These are phyloP conservation scores for Aptenodytes forsteri DNA, from an alignment of 2,113 vertebrate species.

Conservation along the genomic window DNA sequence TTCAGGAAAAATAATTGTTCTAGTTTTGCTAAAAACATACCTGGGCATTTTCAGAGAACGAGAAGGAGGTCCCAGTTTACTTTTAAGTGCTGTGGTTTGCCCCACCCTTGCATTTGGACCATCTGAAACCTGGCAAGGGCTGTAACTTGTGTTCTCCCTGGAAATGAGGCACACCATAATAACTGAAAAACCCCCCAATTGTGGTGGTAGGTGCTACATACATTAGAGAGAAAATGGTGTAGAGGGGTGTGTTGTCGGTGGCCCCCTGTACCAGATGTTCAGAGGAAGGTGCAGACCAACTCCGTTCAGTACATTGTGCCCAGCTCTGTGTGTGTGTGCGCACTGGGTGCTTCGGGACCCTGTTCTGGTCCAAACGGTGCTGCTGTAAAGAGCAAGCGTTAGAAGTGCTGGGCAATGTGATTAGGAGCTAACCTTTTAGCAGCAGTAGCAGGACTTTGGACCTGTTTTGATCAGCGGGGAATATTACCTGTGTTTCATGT, in stretches of 20 bases:
- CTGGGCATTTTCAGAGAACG: not conserved
- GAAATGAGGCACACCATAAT: not conserved
- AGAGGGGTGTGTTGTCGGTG: not conserved
- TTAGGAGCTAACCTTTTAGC: not conserved
- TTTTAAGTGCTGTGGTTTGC: not conserved
- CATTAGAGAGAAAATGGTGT: not conserved
- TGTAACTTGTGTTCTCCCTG: not conserved
- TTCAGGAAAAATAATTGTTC: not conserved
- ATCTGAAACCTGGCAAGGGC: not conserved
- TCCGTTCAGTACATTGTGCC: accelerated
- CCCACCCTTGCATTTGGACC: not conserved
- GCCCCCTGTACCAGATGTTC: too few species aligned
- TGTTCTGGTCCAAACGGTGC: not conserved
- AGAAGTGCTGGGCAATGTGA: not conserved
- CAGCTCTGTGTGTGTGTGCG: too few species aligned
- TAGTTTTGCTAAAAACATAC: not conserved
- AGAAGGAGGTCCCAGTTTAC: not conserved
- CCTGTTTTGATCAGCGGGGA: not conserved
- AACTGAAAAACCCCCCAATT: not conserved
- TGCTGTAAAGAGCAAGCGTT: not conserved
- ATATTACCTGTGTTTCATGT: not conserved
- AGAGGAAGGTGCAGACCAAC: not conserved
- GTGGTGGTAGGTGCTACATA: too few species aligned
- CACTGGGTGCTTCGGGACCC: not conserved
- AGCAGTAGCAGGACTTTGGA: not conserved